Percentiles rank a stretch among this genome's conserved stretches.
Conservation (phyloP, 2,797 vertebrate species). For the Poeciliopsis infans region DNA sequence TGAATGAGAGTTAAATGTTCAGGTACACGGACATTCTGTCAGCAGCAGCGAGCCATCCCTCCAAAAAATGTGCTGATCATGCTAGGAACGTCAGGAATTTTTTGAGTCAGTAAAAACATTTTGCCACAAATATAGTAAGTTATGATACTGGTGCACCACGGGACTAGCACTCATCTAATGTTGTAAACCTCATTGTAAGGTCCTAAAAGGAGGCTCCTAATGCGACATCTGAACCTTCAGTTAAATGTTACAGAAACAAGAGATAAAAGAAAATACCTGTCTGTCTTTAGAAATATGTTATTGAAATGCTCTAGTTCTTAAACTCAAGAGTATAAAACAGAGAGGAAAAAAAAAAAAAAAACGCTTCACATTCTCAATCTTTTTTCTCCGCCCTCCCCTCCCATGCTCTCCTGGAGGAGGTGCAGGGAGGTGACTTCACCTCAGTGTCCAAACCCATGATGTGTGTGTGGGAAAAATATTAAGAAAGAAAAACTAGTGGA, state of each 20-base stretch:
- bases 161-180: neutral
- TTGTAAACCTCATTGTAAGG: neutral
- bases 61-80: neutral
- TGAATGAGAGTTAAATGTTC: neutral
- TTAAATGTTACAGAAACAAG: neutral
- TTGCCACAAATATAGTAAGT: too few relatives aligned
- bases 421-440: constrained; percentile 35
- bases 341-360: constrained; percentile 24
- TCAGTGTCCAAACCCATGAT: constrained; percentile 31
- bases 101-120: neutral
- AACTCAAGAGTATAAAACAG: constrained; percentile 17
- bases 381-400: constrained; percentile 34
- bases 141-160: neutral
- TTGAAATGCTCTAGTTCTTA: neutral
- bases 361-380: constrained; percentile 13
- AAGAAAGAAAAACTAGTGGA: constrained; percentile 19
- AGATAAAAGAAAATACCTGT: neutral
- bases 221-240: neutral
- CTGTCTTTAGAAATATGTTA: neutral
- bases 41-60: too few relatives aligned
- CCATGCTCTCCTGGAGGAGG: constrained; percentile 58
- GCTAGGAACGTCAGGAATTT: neutral
- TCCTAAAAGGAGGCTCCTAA: neutral
- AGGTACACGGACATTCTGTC: neutral
- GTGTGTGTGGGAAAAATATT: constrained; percentile 16